Base-by-base conservation (phyloP, 2,888 invertebrate genomes). In the Tolmerus cingulatus region DNA sequence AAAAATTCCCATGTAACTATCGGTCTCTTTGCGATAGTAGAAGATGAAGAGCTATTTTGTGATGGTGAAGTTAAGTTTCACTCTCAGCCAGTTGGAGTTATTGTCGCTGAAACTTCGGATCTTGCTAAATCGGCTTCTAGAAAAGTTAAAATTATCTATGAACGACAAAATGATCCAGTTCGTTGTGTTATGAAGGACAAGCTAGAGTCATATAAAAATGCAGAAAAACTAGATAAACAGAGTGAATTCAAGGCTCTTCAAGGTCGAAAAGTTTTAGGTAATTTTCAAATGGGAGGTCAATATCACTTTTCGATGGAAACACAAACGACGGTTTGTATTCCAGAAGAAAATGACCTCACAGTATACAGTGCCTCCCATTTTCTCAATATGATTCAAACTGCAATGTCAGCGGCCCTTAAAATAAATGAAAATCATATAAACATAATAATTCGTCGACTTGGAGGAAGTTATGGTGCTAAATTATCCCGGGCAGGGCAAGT, bases 391-490 rank as follows among this genome's bases (percentile, higher is more conserved):
- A 91, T 92, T 0, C 95, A 95, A 90, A 90, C 93, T 30, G 93
- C 94, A 5, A 91, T 95, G 27, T 93, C 95, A 0, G 89, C 92
- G 30, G 92, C 93, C 51, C 92, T 95, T 5, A 93, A 92, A n/a
- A 89, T 95, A 16, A 93, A 94, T 4, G 92, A 94, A 81, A 87
- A 92, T 88, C 93, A 94, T 86, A 84, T 87, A 5, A 85, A 85
- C 12, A 27, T 85, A 23, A 74, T 30, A 12, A 46, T 85, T 46
- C 19, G 86, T 16, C 87, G 89, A 74, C 89, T 97, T 3, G 97
- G 97, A 8, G 97, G 97, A 12, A 96, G 93, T 0, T 97, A 95
- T 91, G 97, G 97, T 0, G 94, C 93, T 0, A 97, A 97, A 87
- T 23, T 97, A 85, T 94, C 94, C 0, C 94, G 97, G 7, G 91